Evolutionary conservation across 64 coral and sea anemone species (phyloP).

Genomic region (Montipora efflorescens): DNA sequence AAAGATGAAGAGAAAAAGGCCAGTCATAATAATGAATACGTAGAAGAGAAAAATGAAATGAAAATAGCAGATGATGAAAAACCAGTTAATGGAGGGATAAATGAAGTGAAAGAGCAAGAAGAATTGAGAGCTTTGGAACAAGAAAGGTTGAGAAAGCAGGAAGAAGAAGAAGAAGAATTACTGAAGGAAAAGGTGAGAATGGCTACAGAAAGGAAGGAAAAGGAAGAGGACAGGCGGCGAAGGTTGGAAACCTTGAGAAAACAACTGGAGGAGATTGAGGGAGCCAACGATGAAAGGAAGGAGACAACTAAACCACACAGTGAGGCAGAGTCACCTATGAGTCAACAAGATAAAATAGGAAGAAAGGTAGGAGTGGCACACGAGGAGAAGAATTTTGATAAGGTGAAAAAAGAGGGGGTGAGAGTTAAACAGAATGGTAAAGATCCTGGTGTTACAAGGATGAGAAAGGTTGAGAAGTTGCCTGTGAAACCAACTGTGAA

Average conservation of each 20-base stretch:
- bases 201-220: background rate
- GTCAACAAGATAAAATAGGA: background rate
- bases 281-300: background rate
- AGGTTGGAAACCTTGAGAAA: background rate
- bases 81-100: background rate
- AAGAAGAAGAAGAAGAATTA: background rate
- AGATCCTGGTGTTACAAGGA: background rate
- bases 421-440: background rate
- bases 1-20: background rate
- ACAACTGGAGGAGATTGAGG: background rate
- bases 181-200: background rate
- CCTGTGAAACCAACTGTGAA: background rate
- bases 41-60: background rate
- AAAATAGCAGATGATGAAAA: background rate
- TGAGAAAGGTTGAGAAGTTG: background rate
- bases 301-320: background rate
- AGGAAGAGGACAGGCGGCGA: background rate
- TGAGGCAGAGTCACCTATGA: background rate
- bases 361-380: background rate
- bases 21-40: background rate
- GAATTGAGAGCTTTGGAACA: background rate
- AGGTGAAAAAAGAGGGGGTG: background rate
- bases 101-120: background rate
- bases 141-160: background rate
- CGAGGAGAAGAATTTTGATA: background rate